A percentile compares a stretch with the other conserved stretches of the same genome.
These are phyloP conservation scores for Garrulus glandarius DNA, from an alignment of 2,797 vertebrate species.

Conservation along the genomic window DNA sequence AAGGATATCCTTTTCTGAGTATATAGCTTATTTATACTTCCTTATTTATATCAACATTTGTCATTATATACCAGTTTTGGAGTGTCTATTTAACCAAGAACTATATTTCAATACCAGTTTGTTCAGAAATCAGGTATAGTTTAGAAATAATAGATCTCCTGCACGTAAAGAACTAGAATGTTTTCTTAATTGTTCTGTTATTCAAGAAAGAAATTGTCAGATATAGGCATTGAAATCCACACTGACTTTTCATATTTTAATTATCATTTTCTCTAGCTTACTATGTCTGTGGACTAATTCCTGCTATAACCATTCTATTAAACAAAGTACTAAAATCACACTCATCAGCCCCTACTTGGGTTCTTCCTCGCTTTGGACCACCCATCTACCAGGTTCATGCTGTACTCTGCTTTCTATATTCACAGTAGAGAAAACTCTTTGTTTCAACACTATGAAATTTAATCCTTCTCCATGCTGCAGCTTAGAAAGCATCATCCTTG, in stretches of 20 bases:
- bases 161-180: not conserved
- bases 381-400: not conserved
- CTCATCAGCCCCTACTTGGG: not conserved
- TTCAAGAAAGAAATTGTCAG: not conserved
- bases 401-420: not conserved
- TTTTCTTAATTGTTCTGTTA: not conserved
- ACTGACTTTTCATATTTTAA: not conserved
- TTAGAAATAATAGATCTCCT: not conserved
- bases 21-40: not conserved
- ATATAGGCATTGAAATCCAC: not conserved
- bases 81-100: not conserved
- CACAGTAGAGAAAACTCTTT: not conserved
- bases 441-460: not conserved
- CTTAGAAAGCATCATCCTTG: conserved; percentile 1
- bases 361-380: not conserved
- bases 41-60: not conserved
- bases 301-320: not conserved
- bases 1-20: not conserved
- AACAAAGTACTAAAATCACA: not conserved
- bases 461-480: not conserved
- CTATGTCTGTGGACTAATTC: not conserved
- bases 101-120: not conserved
- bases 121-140: not conserved
- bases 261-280: not conserved
- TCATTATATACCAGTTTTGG: not conserved